A percentile compares a stretch with the other conserved stretches of the same genome.
Conservation (phyloP, 1,140 invertebrate genomes). For the Subanguina moxae region DNA sequence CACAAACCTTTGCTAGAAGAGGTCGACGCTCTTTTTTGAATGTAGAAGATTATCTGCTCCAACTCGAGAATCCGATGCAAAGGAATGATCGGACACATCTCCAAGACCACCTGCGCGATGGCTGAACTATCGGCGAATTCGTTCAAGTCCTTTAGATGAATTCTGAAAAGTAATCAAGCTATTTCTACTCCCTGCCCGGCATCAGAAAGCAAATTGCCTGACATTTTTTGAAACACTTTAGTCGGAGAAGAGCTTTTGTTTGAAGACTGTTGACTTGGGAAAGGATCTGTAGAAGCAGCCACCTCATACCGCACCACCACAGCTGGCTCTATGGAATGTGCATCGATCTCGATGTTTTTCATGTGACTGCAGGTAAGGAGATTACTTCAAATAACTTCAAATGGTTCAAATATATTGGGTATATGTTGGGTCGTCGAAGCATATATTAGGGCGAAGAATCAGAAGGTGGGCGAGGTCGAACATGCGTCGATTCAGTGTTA, state of each 20-base stretch:
- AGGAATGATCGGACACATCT: conserved; percentile 82
- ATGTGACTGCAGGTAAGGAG: background rate
- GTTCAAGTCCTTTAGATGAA: conserved; percentile 77
- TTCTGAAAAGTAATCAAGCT: conserved; percentile 61
- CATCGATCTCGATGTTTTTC: conserved; percentile 70
- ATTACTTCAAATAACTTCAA: too few species aligned
- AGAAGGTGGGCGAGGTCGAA: too few species aligned
- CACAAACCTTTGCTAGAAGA: conserved; percentile 9
- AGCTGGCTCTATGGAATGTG: conserved; percentile 82
- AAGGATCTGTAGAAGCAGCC: conserved; percentile 6
- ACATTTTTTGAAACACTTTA: conserved; percentile 60
- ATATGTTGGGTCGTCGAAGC: too few species aligned
- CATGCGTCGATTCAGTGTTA: too few species aligned
- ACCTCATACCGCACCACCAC: conserved; percentile 78
- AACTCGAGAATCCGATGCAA: conserved; percentile 77
- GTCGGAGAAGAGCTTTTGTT: conserved; percentile 49
- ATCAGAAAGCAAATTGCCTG: conserved; percentile 22
- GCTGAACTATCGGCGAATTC: conserved; percentile 73
- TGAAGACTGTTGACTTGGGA: background rate
- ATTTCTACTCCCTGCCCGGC: background rate
- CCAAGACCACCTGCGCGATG: conserved; percentile 78
- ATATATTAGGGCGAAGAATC: too few species aligned
- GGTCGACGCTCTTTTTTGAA: conserved; percentile 73
- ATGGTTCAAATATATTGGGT: too few species aligned
- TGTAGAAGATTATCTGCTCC: conserved; percentile 83